Percentiles rank a stretch among this genome's conserved stretches.
Evolutionary conservation across 2,113 vertebrate genomes (phyloP).

Genomic region (Varanus salvator): DNA sequence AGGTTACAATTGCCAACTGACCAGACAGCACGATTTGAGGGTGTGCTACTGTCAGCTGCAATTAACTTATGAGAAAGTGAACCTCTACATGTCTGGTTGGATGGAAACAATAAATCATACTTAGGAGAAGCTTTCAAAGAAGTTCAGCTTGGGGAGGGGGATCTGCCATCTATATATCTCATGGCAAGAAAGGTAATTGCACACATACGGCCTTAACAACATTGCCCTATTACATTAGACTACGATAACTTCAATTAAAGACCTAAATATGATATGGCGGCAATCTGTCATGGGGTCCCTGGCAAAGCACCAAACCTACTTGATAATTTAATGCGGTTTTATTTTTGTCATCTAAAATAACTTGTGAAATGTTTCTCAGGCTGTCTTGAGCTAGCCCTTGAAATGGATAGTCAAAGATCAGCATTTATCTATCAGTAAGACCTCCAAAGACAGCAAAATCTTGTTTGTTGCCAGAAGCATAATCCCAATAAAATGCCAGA

Average conservation of each 20-base stretch:
- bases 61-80: slow-evolving; percentile 3
- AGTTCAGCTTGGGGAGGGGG: neutral
- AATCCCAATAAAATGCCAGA: neutral
- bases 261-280: slow-evolving; percentile 37
- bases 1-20: neutral
- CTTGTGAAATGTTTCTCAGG: slow-evolving; percentile 51
- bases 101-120: slow-evolving; percentile 11
- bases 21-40: neutral
- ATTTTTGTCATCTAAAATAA: slow-evolving; percentile 55
- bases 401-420: slow-evolving; percentile 12
- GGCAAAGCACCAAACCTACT: slow-evolving; percentile 38
- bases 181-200: slow-evolving; percentile 43
- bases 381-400: slow-evolving; percentile 21
- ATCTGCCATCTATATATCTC: slow-evolving; percentile 9
- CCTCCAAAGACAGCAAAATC: neutral
- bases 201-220: slow-evolving; percentile 24
- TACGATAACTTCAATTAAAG: slow-evolving; percentile 48
- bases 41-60: neutral
- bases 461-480: neutral
- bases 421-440: slow-evolving; percentile 2
- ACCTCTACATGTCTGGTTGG: neutral
- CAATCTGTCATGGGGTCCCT: slow-evolving; percentile 48
- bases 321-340: slow-evolving; percentile 40
- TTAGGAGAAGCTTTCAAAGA: neutral
- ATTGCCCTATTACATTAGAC: slow-evolving; percentile 19